Evolutionary conservation across 2,797 vertebrate genomes (phyloP).

Genomic region (Astyanax mexicanus): DNA sequence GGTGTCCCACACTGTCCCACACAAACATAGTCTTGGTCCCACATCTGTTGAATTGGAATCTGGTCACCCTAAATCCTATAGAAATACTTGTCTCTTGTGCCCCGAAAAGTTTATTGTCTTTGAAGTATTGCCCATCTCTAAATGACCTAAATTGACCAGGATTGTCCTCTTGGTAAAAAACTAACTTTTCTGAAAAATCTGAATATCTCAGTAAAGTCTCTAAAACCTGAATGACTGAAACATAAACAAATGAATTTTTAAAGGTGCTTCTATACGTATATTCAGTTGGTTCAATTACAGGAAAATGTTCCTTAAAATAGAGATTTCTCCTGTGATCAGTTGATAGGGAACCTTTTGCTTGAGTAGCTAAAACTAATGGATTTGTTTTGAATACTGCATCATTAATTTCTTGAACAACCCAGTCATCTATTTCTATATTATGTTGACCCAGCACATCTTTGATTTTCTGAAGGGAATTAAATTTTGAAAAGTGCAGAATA

Average conservation of each 20-base stretch:
- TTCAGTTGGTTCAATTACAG: slow-evolving; percentile 28
- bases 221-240: slow-evolving; percentile 13
- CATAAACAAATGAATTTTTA: slow-evolving; percentile 42
- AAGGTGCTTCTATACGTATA: slow-evolving; percentile 17
- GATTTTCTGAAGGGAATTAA: background rate
- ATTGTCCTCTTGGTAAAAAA: slow-evolving; percentile 31
- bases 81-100: background rate
- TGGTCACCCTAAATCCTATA: slow-evolving; percentile 5
- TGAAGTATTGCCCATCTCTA: slow-evolving; percentile 35
- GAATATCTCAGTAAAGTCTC: background rate
- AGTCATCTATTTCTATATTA: slow-evolving; percentile 2
- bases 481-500: slow-evolving; percentile 5
- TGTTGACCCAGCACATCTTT: slow-evolving; percentile 17
- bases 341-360: too few relatives aligned
- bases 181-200: slow-evolving; percentile 3
- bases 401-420: background rate
- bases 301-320: too few relatives aligned
- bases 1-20: too few relatives aligned
- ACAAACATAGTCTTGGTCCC: too few relatives aligned
- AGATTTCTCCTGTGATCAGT: too few relatives aligned
- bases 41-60: too few relatives aligned
- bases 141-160: too few relatives aligned
- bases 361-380: too few relatives aligned
- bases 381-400: slow-evolving; percentile 14
- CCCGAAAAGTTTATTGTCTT: background rate